Percentiles rank a stretch among this genome's conserved stretches.
Conservation (phyloP, 2,888 invertebrate species). For the Ditula angustiorana region DNA sequence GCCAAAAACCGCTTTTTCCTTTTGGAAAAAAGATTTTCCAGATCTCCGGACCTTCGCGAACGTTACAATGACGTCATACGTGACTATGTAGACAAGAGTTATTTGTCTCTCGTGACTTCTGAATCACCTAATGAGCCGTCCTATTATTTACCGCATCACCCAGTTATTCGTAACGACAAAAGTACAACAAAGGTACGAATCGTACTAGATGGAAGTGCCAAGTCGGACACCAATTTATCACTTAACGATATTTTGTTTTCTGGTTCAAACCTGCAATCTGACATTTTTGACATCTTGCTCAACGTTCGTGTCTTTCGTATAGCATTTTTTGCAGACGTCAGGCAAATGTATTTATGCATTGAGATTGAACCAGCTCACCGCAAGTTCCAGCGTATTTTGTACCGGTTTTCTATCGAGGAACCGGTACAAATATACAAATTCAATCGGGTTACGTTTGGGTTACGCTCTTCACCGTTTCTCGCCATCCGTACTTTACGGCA, state of each 20-base stretch:
- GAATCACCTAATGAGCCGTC: not conserved
- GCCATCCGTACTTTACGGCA: conserved; percentile 39
- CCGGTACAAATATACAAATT: conserved; percentile 35
- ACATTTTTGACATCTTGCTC: conserved; percentile 43
- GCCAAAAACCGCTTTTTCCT: conserved; percentile 24
- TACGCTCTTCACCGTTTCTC: conserved; percentile 40
- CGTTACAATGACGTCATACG: conserved; percentile 25
- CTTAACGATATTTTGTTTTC: conserved; percentile 35
- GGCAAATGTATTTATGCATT: conserved; percentile 44
- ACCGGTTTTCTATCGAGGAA: conserved; percentile 38
- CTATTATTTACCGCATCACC: conserved; percentile 38
- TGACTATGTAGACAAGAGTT: conserved; percentile 33
- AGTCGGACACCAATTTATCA: conserved; percentile 33
- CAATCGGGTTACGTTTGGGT: conserved; percentile 42
- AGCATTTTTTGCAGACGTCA: conserved; percentile 42
- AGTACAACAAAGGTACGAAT: conserved; percentile 28
- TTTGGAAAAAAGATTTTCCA: conserved; percentile 27
- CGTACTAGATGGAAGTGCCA: conserved; percentile 34
- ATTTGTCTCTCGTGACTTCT: not conserved
- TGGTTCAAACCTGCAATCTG: conserved; percentile 41
- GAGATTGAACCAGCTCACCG: conserved; percentile 36
- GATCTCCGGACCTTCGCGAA: not conserved
- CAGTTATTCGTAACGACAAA: conserved; percentile 34
- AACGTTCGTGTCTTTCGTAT: conserved; percentile 42
- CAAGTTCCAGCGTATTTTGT: conserved; percentile 40